Conservation (phyloP, 2,797 vertebrate genomes). For the Melanotaenia nigrans region DNA sequence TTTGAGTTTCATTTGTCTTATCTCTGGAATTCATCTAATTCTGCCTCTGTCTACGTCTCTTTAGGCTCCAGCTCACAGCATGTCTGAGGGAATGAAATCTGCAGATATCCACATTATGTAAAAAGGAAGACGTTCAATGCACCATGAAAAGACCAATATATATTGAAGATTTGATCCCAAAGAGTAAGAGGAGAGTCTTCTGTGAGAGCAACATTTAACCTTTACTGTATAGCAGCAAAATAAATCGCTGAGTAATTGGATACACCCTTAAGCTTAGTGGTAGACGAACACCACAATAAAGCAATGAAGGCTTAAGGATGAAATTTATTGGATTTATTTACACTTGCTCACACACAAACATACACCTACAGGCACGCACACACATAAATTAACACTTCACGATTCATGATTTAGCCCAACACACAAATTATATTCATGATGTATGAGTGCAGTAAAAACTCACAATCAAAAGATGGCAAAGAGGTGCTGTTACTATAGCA, state of each 20-base stretch:
- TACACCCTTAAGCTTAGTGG: conserved; percentile 41
- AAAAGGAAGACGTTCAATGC: conserved; percentile 68
- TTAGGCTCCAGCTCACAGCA: conserved; percentile 33
- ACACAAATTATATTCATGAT: conserved; percentile 57
- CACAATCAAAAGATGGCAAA: conserved; percentile 28
- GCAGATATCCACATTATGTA: conserved; percentile 62
- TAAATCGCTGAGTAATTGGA: conserved; percentile 53
- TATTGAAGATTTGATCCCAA: conserved; percentile 43
- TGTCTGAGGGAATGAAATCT: conserved; percentile 29
- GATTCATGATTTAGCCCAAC: conserved; percentile 61
- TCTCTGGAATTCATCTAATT: not conserved
- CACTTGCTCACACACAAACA: conserved; percentile 23
- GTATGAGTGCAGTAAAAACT: conserved; percentile 40
- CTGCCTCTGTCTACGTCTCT: conserved; percentile 24
- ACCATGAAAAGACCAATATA: conserved; percentile 58
- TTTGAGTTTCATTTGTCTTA: conserved; percentile 11
- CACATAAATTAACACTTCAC: conserved; percentile 9
- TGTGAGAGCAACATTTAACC: conserved; percentile 51
- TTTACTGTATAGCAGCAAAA: conserved; percentile 50
- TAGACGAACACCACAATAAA: conserved; percentile 23
- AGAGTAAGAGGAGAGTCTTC: conserved; percentile 50
- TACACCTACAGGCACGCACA: conserved; percentile 10
- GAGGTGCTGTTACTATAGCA: conserved; percentile 60
- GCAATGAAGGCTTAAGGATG: conserved; percentile 28
- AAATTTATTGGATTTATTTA: conserved; percentile 36